These are phyloP conservation scores for Xylocampa areola DNA, from an alignment of 2,888 invertebrate species.

Conservation along the genomic window DNA sequence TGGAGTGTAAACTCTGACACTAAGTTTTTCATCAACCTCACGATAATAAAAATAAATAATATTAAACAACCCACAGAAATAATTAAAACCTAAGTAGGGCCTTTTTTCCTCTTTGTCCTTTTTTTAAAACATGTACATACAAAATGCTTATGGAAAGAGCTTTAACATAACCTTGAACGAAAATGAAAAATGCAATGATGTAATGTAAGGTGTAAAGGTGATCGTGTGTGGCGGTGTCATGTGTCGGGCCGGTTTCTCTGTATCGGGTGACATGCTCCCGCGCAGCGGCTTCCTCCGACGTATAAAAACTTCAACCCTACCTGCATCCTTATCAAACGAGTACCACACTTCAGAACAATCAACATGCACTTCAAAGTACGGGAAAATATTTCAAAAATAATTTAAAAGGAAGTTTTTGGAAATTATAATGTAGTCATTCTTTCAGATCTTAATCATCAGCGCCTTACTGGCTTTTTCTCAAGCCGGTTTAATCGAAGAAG, in stretches of 20 bases:
- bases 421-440: slow-evolving; percentile 7
- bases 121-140: too few species aligned
- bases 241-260: slow-evolving; percentile 81
- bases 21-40: too few species aligned
- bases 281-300: slow-evolving; percentile 68
- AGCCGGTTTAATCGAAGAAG: slow-evolving; percentile 80
- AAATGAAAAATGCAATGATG: slow-evolving; percentile 81
- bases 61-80: too few species aligned
- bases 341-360: slow-evolving; percentile 75
- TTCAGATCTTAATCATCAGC: slow-evolving; percentile 82
- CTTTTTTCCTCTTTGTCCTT: too few species aligned
- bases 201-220: slow-evolving; percentile 79
- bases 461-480: slow-evolving; percentile 83
- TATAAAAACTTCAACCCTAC: slow-evolving; percentile 85
- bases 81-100: too few species aligned
- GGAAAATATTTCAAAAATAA: slow-evolving; percentile 19
- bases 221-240: slow-evolving; percentile 80
- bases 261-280: slow-evolving; percentile 76
- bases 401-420: slow-evolving; percentile 9
- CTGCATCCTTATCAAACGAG: slow-evolving; percentile 79
- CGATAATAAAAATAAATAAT: too few species aligned
- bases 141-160: slow-evolving; percentile 63
- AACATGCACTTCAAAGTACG: slow-evolving; percentile 87
- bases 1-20: too few species aligned
- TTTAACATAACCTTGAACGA: slow-evolving; percentile 81